Evolutionary conservation across 1,140 invertebrate genomes (phyloP).

Genomic region (Halictus rubicundus): DNA sequence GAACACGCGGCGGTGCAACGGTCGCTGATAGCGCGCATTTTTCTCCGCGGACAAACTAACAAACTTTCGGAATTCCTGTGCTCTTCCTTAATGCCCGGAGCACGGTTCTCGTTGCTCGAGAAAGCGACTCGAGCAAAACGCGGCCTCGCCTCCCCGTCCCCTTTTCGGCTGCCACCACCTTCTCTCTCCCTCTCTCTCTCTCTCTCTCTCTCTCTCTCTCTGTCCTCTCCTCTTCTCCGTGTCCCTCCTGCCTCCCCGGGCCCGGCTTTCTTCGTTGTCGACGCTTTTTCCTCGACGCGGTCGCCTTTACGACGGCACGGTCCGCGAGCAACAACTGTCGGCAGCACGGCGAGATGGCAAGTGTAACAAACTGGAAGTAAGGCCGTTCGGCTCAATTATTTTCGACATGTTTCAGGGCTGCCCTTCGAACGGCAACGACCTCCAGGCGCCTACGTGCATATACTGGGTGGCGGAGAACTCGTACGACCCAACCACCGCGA

Average conservation of each 20-base stretch:
- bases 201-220: background rate
- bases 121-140: slow-evolving; percentile 27
- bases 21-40: slow-evolving; percentile 16
- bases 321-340: slow-evolving; percentile 28
- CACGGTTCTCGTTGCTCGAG: background rate
- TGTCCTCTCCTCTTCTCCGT: background rate
- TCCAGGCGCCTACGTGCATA: background rate
- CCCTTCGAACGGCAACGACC: slow-evolving; percentile 21
- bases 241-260: too few species aligned
- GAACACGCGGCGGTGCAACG: background rate
- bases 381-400: slow-evolving; percentile 59
- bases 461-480: too few species aligned
- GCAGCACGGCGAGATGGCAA: slow-evolving; percentile 32
- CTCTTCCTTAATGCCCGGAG: slow-evolving; percentile 10
- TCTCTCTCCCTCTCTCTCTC: background rate
- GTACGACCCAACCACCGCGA: too few species aligned
- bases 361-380: slow-evolving; percentile 50
- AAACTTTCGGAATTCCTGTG: slow-evolving; percentile 39
- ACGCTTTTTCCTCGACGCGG: slow-evolving; percentile 31
- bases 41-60: slow-evolving; percentile 19
- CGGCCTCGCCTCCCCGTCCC: too few species aligned
- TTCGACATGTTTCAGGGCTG: slow-evolving; percentile 51
- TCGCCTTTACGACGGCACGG: slow-evolving; percentile 47
- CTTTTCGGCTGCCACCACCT: too few species aligned
- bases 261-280: background rate